Conservation (phyloP, 1,140 invertebrate species). For the Apis mellifera region DNA sequence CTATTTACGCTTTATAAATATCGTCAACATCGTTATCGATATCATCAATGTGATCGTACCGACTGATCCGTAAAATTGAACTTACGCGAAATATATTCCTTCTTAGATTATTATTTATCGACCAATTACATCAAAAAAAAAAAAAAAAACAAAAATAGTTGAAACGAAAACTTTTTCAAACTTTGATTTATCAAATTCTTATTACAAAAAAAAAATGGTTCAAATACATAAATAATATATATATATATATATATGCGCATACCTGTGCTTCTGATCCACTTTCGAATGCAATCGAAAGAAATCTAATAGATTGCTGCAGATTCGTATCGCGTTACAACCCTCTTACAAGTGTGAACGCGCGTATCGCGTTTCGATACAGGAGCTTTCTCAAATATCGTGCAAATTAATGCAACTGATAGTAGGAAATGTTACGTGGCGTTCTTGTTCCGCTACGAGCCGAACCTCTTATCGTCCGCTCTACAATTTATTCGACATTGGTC, state of each 20-base stretch:
- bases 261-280: not conserved
- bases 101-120: too few species aligned
- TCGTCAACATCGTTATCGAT: not conserved
- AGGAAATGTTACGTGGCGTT: constrained; percentile 8
- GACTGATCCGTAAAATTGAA: too few species aligned
- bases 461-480: not conserved
- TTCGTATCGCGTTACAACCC: constrained; percentile 25
- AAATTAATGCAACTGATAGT: constrained; percentile 31
- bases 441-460: not conserved
- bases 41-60: too few species aligned
- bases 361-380: constrained; percentile 17
- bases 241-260: not conserved
- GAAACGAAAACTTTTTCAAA: too few species aligned
- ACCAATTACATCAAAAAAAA: too few species aligned
- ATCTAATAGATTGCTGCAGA: constrained; percentile 34
- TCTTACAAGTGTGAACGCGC: constrained; percentile 3
- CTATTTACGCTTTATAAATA: not conserved
- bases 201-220: too few species aligned
- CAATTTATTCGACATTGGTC: not conserved
- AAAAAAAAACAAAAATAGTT: too few species aligned
- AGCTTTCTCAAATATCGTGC: constrained; percentile 19
- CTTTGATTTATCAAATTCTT: too few species aligned
- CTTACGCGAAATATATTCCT: too few species aligned
- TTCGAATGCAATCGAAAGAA: constrained; percentile 14
- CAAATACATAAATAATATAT: too few species aligned